Base-by-base conservation (phyloP, 1,140 invertebrate species). In the Plutomurus gul region DNA sequence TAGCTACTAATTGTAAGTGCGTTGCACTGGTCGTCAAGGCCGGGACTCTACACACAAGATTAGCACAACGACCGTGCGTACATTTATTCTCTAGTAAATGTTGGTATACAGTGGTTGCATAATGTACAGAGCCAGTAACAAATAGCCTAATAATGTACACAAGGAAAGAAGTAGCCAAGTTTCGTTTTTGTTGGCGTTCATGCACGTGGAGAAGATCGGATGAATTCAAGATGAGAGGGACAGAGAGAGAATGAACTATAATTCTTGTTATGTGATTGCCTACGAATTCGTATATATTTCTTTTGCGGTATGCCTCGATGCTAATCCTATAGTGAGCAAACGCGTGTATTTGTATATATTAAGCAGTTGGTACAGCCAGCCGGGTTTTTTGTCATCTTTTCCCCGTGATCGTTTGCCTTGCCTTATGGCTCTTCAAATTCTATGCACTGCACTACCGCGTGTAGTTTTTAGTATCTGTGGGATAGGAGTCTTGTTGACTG, bases 311-410 rank as follows among this genome's bases (percentile, higher is more conserved):
- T 36, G 20, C 47, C 20, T n/a, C n/a, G n/a, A n/a, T n/a, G n/a
- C n/a, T n/a, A n/a, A n/a, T n/a, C n/a, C n/a, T n/a, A n/a, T n/a
- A n/a, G n/a, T n/a, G n/a, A 20, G 16, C 46, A 47, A 16, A n/a
- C 5, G 7, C 47, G 37, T 51, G 25, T 51, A 20, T 20, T 10
- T 51, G 18, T 51, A 22, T 65, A 2, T 33, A n/a, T 56, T 56
- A 13, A 13, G 22, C 22, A 60, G 25, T 30, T 27, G 18, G 30
- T 27, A 65, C 36, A n/a, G 30, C 27, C n/a, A 65, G 56, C 56
- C 56, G 56, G 56, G 56, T 65, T 65, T 65, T 65, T 65, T 65
- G 56, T 65, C 56, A 65, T 30, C 56, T 27, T 36, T 65, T 65
- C 56, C 56, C 25, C 56, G 30, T 65, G n/a, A n/a, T n/a, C n/a